Percentiles rank a stretch among this genome's conserved stretches.
Evolutionary conservation across 2,113 vertebrate species (phyloP).

Genomic region (Elanus axillaris): DNA sequence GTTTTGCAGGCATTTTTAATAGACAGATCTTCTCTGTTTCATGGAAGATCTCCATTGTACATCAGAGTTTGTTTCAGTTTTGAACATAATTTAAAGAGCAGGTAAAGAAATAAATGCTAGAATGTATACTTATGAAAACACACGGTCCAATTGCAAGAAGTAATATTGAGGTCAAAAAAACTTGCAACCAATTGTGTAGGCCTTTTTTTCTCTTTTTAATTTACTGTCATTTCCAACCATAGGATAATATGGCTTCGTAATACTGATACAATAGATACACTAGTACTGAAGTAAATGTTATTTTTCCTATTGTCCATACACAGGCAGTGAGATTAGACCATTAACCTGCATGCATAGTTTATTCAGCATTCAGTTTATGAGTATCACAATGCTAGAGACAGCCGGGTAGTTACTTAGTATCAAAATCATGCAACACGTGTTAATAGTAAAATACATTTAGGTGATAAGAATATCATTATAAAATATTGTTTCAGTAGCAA

Average conservation of each 20-base stretch:
- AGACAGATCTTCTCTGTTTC: conserved; percentile 45
- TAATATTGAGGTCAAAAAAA: not conserved
- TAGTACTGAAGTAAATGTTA: conserved; percentile 71
- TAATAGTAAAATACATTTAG: conserved; percentile 59
- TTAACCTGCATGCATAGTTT: conserved; percentile 71
- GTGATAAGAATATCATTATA: conserved; percentile 91
- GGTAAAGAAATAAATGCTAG: conserved; percentile 40
- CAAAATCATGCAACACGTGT: conserved; percentile 73
- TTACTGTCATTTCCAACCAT: conserved; percentile 38
- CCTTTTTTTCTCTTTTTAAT: conserved; percentile 12
- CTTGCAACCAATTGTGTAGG: not conserved
- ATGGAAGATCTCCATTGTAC: conserved; percentile 18
- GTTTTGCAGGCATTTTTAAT: conserved; percentile 33
- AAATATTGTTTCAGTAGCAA: conserved; percentile 91
- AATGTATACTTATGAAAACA: conserved; percentile 33
- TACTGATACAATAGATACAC: conserved; percentile 46
- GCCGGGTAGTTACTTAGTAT: conserved; percentile 49
- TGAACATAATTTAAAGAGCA: conserved; percentile 20
- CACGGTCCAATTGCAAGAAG: conserved; percentile 28
- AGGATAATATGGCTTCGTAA: conserved; percentile 64
- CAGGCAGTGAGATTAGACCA: conserved; percentile 83
- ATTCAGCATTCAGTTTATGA: conserved; percentile 25
- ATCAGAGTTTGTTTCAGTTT: not conserved
- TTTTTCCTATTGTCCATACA: conserved; percentile 76
- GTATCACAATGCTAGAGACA: conserved; percentile 28